Evolutionary conservation across 2,888 invertebrate species (phyloP), one percentile per base, ranked within the genome.

Genomic region (Sialis lutaria): DNA sequence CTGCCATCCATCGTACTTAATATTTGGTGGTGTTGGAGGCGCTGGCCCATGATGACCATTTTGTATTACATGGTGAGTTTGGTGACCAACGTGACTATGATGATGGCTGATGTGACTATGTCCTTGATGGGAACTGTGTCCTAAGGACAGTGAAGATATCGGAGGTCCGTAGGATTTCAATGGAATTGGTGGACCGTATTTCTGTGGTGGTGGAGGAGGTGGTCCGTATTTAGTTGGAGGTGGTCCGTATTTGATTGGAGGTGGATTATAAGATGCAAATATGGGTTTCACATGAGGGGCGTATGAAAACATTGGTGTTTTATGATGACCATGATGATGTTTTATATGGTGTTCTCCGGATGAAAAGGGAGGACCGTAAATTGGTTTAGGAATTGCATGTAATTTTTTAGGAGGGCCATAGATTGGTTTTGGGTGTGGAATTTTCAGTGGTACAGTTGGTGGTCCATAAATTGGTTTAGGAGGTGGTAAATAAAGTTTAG

Each of bases 1-100:
- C 58, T 80, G 83, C 88, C 88, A 88, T 31, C 88, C 88, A 54
- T 88, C 88, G 57, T 87, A 87, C 45, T 82, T 69, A 33, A 85
- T 76, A 58, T 79, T 74, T 5, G 83, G 77, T 6, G 81, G 82
- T 1, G 82, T 82, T 1, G 83, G 82, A 1, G 83, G 82, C 0
- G 81, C 82, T 39, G 79, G 79, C 1, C 75, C 75, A 31, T 82
- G 81, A 1, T 78, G 78, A 53, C 42, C 42, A 13, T 77, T 77
- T 1, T 40, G 53, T 51, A 7, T 48, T 48, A 5, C 52, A 52
- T 13, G 56, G 55, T 40, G 58, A 58, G 1, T 57, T 58, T 42
- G 44, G 31, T 44, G 22, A 7, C 37, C 49, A 31, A n/a, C 8
- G n/a, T 8, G 9, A 12, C 13, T 12, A 41, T 12, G 41, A 41